These are phyloP conservation scores for Serilophus lunatus DNA, from an alignment of 2,113 vertebrate species.

Conservation along the genomic window DNA sequence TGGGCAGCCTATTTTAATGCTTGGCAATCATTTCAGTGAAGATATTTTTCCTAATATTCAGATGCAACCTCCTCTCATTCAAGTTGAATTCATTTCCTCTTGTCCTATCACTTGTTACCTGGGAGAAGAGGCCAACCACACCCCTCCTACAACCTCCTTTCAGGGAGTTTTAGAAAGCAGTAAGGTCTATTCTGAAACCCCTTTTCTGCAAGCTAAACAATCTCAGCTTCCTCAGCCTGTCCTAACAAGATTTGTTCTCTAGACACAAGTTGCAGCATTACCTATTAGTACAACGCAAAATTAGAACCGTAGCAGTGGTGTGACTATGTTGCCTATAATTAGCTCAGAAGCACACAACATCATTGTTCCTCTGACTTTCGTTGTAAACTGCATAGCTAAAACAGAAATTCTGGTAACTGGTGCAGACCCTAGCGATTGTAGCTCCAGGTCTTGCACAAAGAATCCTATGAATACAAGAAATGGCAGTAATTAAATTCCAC, in stretches of 20 bases:
- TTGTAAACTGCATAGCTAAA: background rate
- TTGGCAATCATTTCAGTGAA: background rate
- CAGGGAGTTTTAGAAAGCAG: background rate
- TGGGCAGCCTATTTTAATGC: background rate
- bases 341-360: background rate
- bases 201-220: background rate
- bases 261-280: background rate
- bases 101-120: background rate
- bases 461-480: background rate
- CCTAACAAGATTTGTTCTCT: background rate
- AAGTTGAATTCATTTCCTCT: background rate
- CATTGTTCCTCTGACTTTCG: background rate
- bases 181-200: background rate
- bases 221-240: background rate
- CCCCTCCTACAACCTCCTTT: background rate
- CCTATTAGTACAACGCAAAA: background rate
- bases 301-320: background rate
- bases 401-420: background rate
- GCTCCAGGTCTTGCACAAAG: background rate
- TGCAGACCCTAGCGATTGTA: background rate
- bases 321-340: fast-evolving
- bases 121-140: background rate
- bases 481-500: background rate
- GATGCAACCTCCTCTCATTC: background rate
- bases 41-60: background rate